Conservation (phyloP, 2,797 vertebrate genomes). For the Pyrrhura leucotis region DNA sequence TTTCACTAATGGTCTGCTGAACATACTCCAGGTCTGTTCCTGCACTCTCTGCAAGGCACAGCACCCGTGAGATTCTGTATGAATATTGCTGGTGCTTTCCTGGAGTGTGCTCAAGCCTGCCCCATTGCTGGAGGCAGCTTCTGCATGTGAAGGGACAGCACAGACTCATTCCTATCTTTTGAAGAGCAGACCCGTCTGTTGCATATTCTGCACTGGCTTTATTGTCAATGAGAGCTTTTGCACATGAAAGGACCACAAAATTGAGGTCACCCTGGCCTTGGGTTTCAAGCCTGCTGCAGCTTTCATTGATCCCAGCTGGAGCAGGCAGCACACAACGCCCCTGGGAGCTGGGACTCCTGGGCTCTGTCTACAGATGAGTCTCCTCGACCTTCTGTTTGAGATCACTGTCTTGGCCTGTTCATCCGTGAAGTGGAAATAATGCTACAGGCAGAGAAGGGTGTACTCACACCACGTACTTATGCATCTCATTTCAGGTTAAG, state of each 20-base stretch:
- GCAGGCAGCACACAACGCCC: not conserved
- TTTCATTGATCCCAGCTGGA: constrained; percentile 14
- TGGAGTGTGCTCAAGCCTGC: not conserved
- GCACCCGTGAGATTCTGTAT: not conserved
- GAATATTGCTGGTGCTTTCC: not conserved
- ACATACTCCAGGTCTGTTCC: not conserved
- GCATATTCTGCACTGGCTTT: not conserved
- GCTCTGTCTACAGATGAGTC: constrained; percentile 8
- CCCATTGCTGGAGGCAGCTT: not conserved
- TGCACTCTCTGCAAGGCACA: not conserved
- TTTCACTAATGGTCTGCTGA: not conserved
- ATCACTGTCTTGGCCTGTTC: constrained; percentile 18
- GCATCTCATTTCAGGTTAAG: constrained; percentile 45
- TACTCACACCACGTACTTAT: not conserved
- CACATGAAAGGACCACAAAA: constrained; percentile 42
- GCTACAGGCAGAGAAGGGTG: constrained; percentile 6
- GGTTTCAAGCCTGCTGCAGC: constrained; percentile 36
- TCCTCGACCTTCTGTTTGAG: constrained; percentile 27
- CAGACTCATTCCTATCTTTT: not conserved
- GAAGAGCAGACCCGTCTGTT: not conserved
- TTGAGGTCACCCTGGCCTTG: not conserved
- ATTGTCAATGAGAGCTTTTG: constrained; percentile 19
- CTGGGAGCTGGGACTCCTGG: constrained; percentile 7
- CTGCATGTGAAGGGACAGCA: not conserved
- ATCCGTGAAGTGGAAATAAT: constrained; percentile 45